Conservation (phyloP, 1,140 invertebrate species). For the Drosophila pachea region DNA sequence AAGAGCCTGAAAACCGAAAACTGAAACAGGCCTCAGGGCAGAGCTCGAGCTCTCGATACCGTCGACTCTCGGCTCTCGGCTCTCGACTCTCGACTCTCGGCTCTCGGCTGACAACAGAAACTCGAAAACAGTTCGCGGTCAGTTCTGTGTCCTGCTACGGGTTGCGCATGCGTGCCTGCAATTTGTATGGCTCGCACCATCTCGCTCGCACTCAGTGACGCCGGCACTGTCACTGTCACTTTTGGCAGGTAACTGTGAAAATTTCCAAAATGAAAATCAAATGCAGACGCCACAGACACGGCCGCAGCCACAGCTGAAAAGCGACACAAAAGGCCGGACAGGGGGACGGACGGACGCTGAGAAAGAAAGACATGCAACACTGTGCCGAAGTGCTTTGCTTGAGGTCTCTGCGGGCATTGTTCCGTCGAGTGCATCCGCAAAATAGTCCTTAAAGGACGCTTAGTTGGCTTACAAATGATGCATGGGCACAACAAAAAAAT, state of each 20-base stretch:
- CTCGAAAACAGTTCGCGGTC: conserved; percentile 43
- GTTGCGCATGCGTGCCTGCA: conserved; percentile 69
- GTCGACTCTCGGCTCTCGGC: no score
- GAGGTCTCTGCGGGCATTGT: conserved; percentile 63
- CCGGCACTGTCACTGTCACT: conserved; percentile 27
- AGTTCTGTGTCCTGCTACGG: conserved; percentile 33
- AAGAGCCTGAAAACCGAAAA: conserved; percentile 25
- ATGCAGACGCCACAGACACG: conserved; percentile 47
- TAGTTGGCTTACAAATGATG: conserved; percentile 78
- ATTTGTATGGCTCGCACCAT: conserved; percentile 8
- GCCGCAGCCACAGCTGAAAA: conserved; percentile 2
- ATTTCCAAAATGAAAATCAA: conserved; percentile 64
- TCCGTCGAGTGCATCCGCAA: conserved; percentile 75
- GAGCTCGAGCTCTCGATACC: no score
- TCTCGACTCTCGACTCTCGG: no score
- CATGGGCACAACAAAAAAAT: conserved; percentile 23
- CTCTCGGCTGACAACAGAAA: background rate
- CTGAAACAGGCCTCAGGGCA: no score
- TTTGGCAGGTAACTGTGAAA: conserved; percentile 78
- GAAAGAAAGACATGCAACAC: background rate
- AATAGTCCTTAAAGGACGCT: conserved; percentile 78
- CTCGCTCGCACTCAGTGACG: background rate
- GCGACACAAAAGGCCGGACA: conserved; percentile 51
- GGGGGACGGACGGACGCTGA: no score
- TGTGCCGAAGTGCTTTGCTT: conserved; percentile 31